Percentiles rank a stretch among this genome's conserved stretches.
Evolutionary conservation across 2,113 vertebrate genomes (phyloP).

Genomic region (Rhea pennata): DNA sequence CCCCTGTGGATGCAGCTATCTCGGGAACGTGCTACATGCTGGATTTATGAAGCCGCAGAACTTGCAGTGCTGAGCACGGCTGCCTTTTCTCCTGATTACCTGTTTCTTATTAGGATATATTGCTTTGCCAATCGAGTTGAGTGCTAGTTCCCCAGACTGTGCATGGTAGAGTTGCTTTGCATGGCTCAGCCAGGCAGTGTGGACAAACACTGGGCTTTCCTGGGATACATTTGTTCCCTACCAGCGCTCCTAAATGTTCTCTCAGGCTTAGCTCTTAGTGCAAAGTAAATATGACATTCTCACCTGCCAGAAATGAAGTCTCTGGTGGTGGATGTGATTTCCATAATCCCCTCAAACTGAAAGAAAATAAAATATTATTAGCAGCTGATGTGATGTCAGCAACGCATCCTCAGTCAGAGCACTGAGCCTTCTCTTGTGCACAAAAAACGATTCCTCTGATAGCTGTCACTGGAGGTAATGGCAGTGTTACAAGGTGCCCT

Average conservation of each 20-base stretch:
- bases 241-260: neutral
- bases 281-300: neutral
- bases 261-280: neutral
- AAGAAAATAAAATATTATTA: neutral
- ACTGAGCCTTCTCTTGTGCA: neutral
- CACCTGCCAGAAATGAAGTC: neutral
- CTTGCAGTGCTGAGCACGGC: neutral
- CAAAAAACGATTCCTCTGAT: neutral
- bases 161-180: neutral
- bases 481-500: neutral
- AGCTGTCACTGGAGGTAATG: neutral
- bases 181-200: neutral
- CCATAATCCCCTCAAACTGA: neutral
- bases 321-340: neutral
- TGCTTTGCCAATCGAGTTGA: neutral
- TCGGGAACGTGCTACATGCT: fast-evolving
- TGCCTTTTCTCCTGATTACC: neutral
- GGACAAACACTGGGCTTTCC: neutral
- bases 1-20: neutral
- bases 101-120: neutral
- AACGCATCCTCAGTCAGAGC: neutral
- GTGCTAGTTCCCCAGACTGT: neutral
- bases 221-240: neutral
- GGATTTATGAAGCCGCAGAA: neutral
- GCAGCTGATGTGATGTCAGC: neutral